Evolutionary conservation across 2,113 vertebrate genomes (phyloP).

Genomic region (Conger conger): DNA sequence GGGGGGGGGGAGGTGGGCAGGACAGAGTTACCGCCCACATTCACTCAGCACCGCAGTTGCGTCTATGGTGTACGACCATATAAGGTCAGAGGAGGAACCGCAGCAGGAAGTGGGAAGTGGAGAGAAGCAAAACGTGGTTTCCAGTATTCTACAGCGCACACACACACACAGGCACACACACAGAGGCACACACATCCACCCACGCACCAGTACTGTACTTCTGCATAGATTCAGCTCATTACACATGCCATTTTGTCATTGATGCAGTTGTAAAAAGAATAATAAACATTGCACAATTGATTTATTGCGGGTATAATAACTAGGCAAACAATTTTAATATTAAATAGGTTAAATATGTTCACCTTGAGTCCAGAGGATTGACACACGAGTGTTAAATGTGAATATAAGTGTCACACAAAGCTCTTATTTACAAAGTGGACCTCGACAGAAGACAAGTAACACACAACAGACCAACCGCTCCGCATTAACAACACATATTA

Average conservation of each 20-base stretch:
- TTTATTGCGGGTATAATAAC: no score
- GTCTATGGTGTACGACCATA: conserved; percentile 9
- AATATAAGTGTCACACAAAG: no score
- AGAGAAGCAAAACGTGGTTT: conserved; percentile 12
- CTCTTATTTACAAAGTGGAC: no score
- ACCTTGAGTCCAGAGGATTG: no score
- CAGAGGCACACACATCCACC: not conserved
- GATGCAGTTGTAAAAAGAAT: not conserved
- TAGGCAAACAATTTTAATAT: no score
- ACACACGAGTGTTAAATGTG: no score
- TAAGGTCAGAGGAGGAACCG: conserved; percentile 31
- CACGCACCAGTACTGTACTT: not conserved
- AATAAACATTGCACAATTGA: not conserved
- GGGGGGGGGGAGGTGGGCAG: conserved; percentile 5
- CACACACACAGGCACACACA: not conserved
- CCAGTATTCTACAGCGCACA: not conserved
- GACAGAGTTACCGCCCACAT: conserved; percentile 2
- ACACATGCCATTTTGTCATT: not conserved
- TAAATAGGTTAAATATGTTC: no score
- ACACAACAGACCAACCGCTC: no score
- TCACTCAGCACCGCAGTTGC: not conserved
- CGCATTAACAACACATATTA: no score
- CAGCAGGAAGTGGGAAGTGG: conserved; percentile 17
- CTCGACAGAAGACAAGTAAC: no score
- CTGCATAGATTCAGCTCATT: not conserved